Percentiles rank a stretch among this genome's conserved stretches.
Evolutionary conservation across 2,888 invertebrate species (phyloP).

Genomic region (Drosophila histrio): DNA sequence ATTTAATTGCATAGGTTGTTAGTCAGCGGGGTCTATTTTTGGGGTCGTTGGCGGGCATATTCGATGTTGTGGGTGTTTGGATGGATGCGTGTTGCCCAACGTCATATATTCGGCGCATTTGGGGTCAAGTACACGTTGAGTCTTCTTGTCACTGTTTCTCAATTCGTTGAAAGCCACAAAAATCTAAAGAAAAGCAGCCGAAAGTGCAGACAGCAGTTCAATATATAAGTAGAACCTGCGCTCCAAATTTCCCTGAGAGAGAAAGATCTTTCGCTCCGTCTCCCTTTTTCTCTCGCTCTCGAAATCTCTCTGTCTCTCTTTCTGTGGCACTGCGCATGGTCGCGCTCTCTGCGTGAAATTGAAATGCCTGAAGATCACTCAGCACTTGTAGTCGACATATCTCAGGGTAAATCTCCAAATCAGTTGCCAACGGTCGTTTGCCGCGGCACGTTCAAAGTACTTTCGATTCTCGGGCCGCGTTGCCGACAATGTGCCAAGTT

Average conservation of each 20-base stretch:
- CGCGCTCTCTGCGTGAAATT: constrained; percentile 29
- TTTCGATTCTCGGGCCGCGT: neutral
- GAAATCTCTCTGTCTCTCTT: constrained; percentile 1
- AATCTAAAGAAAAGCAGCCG: neutral
- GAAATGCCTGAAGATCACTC: constrained; percentile 53
- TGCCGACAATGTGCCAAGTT: constrained; percentile 32
- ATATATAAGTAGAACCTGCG: neutral
- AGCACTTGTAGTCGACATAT: constrained; percentile 42
- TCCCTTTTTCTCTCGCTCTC: constrained; percentile 5
- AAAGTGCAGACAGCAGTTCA: constrained; percentile 17
- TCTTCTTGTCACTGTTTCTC: neutral
- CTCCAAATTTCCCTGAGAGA: neutral
- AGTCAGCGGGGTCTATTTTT: constrained; percentile 38
- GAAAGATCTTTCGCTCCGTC: constrained; percentile 3
- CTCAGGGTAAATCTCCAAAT: constrained; percentile 31
- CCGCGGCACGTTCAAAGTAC: constrained; percentile 50
- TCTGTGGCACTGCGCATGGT: constrained; percentile 3
- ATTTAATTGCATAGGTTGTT: constrained; percentile 17
- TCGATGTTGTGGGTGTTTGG: neutral
- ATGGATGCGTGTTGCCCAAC: constrained; percentile 13
- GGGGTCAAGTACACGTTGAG: constrained; percentile 53
- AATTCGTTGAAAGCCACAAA: constrained; percentile 2
- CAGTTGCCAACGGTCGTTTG: constrained; percentile 64
- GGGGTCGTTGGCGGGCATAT: constrained; percentile 39
- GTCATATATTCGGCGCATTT: constrained; percentile 23